phyloP scores from a whole-genome alignment of 2,113 vertebrate genomes.

The Centrocercus urophasianus region DNA sequence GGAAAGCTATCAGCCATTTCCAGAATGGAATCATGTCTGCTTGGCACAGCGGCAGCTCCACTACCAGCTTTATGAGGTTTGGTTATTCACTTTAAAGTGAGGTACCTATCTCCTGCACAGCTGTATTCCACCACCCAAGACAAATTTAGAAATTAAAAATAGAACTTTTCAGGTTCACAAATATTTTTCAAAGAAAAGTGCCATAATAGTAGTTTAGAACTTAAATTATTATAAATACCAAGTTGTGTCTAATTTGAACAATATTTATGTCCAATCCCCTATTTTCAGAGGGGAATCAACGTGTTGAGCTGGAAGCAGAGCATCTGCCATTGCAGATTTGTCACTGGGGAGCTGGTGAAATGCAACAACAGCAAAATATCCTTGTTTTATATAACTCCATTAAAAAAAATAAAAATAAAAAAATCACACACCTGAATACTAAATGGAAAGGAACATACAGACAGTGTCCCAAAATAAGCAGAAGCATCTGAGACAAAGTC shows the following conservation, averaged over 20 bases:
- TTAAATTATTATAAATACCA: neutral
- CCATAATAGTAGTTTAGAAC: neutral
- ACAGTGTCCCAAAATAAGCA: neutral
- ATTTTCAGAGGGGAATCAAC: neutral
- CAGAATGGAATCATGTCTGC: constrained; percentile 8
- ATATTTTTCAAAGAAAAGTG: neutral
- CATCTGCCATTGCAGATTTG: neutral
- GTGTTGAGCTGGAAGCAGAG: neutral
- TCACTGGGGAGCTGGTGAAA: neutral
- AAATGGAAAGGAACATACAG: neutral
- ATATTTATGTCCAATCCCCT: neutral
- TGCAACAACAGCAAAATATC: neutral
- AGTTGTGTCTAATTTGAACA: neutral
- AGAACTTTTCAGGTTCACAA: neutral
- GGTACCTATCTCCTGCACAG: neutral
- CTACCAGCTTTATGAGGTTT: neutral
- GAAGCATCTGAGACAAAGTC: neutral
- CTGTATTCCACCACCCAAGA: neutral
- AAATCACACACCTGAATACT: neutral
- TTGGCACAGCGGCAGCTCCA: neutral
- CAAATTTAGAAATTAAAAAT: neutral
- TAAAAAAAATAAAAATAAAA: neutral
- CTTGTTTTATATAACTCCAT: neutral
- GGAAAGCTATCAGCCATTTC: constrained; percentile 11
- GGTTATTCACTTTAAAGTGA: neutral